Evolutionary conservation across 2,888 invertebrate species (phyloP), one percentile per base, ranked within the genome.

Genomic region (Myopa tessellatipennis): DNA sequence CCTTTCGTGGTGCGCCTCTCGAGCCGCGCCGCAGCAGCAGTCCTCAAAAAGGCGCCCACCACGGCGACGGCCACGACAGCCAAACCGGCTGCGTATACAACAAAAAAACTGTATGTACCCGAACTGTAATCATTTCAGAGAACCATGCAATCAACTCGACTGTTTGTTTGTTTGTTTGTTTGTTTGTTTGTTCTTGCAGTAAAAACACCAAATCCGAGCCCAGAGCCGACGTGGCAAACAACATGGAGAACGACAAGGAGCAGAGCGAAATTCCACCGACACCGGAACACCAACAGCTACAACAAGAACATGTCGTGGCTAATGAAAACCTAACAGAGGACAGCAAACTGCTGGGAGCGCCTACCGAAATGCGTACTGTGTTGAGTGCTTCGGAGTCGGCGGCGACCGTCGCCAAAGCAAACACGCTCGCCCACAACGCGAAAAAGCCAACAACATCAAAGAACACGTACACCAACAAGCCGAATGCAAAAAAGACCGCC

Each of bases 1-100:
- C 96, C 96, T 0, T 96, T 96, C 77, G 94, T 94, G 81, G 96
- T 96, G 0, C 85, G 87, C 71, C 81, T 88, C 75, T 83, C 86
- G 38, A 83, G 85, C 10, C 83, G 85, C 34, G 77, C 84, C 34
- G 82, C 81, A 18, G 78, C 77, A 38, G 83, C 77, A 38, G 83
- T 78, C 40, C 78, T 77, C 60, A 81, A 81, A 76, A 79, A 79
- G 67, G 68, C 80, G 10, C n/a, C 76, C 14, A 52, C 65, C 4
- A 40, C 58, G 18, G 60, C 75, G 18, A 40, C 60, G 36, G 50
- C 34, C 14, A 18, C 26, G n/a, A 81, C 81, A 72, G 74, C 81
- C 65, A 78, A 77, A 1, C 58, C 63, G n/a, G 61, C 65, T 71
- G 78, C 65, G 36, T 65, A 65, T 14, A 65, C 84, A 45, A 84